Conservation (phyloP, 1,140 invertebrate species). For the Heliconius hewitsoni region DNA sequence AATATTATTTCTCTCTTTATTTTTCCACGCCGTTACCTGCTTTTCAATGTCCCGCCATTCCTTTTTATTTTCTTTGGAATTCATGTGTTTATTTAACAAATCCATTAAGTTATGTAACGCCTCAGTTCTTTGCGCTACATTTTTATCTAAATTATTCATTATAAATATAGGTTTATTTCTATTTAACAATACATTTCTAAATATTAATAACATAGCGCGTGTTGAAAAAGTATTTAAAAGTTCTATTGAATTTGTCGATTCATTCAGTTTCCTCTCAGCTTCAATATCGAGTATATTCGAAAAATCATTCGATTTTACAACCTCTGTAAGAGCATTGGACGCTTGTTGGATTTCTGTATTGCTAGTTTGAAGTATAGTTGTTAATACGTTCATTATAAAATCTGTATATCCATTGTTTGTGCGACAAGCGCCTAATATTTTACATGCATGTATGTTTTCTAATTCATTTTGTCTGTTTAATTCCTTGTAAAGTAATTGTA, state of each 20-base stretch:
- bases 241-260: conserved; percentile 33
- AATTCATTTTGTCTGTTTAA: conserved; percentile 40
- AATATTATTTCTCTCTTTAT: conserved; percentile 1
- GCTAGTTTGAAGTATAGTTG: conserved; percentile 35
- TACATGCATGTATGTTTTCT: conserved; percentile 47
- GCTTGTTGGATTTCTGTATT: conserved; percentile 46
- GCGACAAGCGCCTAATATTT: conserved; percentile 46
- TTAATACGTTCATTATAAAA: conserved; percentile 40
- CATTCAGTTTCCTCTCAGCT: conserved; percentile 30
- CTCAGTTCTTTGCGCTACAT: conserved; percentile 40
- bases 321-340: conserved; percentile 46
- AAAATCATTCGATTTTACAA: conserved; percentile 37
- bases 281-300: conserved; percentile 27
- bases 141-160: conserved; percentile 22
- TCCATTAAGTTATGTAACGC: conserved; percentile 45
- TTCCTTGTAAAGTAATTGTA: conserved; percentile 29
- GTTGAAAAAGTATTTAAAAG: conserved; percentile 3
- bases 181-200: conserved; percentile 40
- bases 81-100: conserved; percentile 39
- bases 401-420: conserved; percentile 40
- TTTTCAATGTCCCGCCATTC: conserved; percentile 40
- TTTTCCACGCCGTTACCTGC: conserved; percentile 37
- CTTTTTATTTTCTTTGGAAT: conserved; percentile 25
- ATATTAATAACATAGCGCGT: conserved; percentile 40
- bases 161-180: conserved; percentile 46